These are phyloP conservation scores for Solenopsis invicta DNA, from an alignment of 1,140 invertebrate species.

Conservation along the genomic window DNA sequence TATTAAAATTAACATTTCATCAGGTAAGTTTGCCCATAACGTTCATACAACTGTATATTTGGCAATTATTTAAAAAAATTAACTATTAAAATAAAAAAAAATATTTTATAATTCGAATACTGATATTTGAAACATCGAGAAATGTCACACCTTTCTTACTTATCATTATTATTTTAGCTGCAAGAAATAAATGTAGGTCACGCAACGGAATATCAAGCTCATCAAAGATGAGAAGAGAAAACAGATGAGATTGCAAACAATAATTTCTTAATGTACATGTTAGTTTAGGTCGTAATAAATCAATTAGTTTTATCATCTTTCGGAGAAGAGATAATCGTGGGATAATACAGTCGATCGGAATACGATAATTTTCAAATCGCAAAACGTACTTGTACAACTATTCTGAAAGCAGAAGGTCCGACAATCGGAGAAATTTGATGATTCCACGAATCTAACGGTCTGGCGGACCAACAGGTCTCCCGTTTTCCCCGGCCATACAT, in stretches of 20 bases:
- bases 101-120: not conserved
- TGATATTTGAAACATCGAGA: not conserved
- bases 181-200: not conserved
- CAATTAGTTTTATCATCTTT: not conserved
- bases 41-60: not conserved
- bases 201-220: not conserved
- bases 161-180: not conserved
- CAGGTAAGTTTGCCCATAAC: not conserved
- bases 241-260: not conserved
- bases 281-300: not conserved
- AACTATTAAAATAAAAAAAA: not conserved
- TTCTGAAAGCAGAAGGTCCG: not conserved
- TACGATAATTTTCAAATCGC: not conserved
- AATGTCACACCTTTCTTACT: not conserved
- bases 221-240: not conserved
- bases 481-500: slow-evolving; percentile 8
- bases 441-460: slow-evolving; percentile 26
- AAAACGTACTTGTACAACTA: not conserved
- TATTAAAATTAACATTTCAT: slow-evolving; percentile 9
- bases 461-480: slow-evolving; percentile 41
- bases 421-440: slow-evolving; percentile 18
- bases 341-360: not conserved
- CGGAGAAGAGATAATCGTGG: not conserved
- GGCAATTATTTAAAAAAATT: not conserved
- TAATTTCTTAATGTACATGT: not conserved